A percentile compares a stretch with the other conserved stretches of the same genome.
Conservation (phyloP, 2,113 vertebrate species). For the Poeciliopsis turrubarensis region DNA sequence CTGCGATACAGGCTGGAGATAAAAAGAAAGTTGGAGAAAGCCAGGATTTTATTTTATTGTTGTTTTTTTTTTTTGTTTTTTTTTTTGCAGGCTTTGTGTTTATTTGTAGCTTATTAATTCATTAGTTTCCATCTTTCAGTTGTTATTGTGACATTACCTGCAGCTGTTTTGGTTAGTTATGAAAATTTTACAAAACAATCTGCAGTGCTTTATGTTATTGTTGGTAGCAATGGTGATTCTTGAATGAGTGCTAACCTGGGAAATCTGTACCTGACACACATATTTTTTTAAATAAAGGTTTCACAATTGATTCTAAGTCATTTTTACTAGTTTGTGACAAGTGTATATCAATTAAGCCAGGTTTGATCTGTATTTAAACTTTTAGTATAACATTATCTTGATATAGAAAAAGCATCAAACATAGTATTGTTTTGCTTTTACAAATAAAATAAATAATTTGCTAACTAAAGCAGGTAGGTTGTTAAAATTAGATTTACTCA, state of each 20-base stretch:
- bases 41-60: slow-evolving; percentile 21
- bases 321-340: neutral
- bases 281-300: neutral
- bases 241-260: neutral
- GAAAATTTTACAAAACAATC: neutral
- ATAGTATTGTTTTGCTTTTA: neutral
- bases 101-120: neutral
- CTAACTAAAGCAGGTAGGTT: too few relatives aligned
- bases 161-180: neutral
- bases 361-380: too few relatives aligned
- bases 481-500: too few relatives aligned
- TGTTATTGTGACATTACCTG: neutral
- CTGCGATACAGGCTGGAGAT: slow-evolving; percentile 37
- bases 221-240: neutral
- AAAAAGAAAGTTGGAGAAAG: slow-evolving; percentile 32
- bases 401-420: neutral
- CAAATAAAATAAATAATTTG: neutral
- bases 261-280: neutral
- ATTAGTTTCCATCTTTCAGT: neutral
- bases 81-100: neutral
- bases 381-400: neutral
- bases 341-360: too few relatives aligned
- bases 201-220: neutral
- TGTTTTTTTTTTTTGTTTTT: slow-evolving; percentile 14
- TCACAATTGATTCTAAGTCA: neutral